Base-by-base conservation (phyloP, 2,797 vertebrate species). In the Mergus octosetaceus region DNA sequence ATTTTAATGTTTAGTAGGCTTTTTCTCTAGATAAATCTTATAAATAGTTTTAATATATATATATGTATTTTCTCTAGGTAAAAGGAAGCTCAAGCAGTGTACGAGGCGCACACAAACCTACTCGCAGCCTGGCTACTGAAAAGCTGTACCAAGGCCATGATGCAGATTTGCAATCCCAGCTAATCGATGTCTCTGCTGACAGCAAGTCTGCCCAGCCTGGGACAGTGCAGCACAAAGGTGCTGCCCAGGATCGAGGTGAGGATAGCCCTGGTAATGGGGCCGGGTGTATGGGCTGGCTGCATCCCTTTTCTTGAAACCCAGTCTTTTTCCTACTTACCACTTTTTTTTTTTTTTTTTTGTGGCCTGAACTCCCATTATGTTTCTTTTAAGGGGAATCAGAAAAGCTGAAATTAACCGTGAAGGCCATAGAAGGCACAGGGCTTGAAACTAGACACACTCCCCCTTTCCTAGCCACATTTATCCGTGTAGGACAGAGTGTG, bases 351-450 rank as follows among this genome's bases (percentile, higher is more conserved):
- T 47, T 21, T 47, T 47, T 22, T 47, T 25, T 8, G 14, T 14
- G 13, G 54, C 9, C 21, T 51, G 5, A 57, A 70, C 34, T 53
- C 16, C 47, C 73, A 30, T 69, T 71, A 11, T 5, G 7, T 39
- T 79, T 53, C 43, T 71, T 85, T 65, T n/a, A 74, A 87, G 9
- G 70, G 45, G 62, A 60, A 21, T 69, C 41, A 72, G 58, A 38
- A 66, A 85, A 54, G 45, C 61, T 87, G 78, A 91, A 87, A 89
- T 90, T 41, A 68, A 20, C 68, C 76, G 8, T 72, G 68, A 90
- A 90, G 32, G 22, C 66, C 32, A 53, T 30, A 45, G 39, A 18
- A 64, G 0, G 1, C 4, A 7, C 19, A 61, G 38, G 24, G 74
- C 62, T 57, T 87, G 61, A 87, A 93, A 77, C 9, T 20, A 71